Evolutionary conservation across 2,888 invertebrate species (phyloP).

Genomic region (Malacosoma neustria): DNA sequence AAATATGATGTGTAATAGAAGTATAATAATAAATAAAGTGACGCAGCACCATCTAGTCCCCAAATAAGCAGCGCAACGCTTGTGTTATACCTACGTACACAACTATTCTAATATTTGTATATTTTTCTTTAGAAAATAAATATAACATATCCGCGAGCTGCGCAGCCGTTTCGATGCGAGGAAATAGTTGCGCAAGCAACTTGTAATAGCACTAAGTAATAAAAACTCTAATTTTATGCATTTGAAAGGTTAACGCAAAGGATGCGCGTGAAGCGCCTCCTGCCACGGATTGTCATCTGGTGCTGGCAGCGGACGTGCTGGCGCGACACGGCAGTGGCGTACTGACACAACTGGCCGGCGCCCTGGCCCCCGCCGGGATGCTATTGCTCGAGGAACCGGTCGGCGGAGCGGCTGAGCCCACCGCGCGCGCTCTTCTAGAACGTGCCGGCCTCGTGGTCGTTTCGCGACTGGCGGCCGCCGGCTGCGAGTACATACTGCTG

Average conservation of each 20-base stretch:
- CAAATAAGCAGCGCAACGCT: too few relatives aligned
- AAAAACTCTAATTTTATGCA: too few relatives aligned
- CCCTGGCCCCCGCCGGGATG: constrained; percentile 81
- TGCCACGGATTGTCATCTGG: constrained; percentile 80
- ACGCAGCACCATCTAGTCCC: too few relatives aligned
- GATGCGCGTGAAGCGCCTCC: constrained; percentile 74
- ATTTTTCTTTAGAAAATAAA: too few relatives aligned
- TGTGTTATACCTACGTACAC: too few relatives aligned
- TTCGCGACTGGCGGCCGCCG: constrained; percentile 74
- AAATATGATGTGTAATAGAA: too few relatives aligned
- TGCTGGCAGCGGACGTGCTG: constrained; percentile 79
- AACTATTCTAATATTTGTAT: too few relatives aligned
- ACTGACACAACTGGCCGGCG: constrained; percentile 74
- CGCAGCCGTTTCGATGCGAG: too few relatives aligned
- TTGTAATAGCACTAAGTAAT: too few relatives aligned
- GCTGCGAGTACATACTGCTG: constrained; percentile 79
- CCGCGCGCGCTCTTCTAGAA: constrained; percentile 39
- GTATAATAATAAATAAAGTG: too few relatives aligned
- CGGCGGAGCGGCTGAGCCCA: constrained; percentile 51
- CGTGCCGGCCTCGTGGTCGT: constrained; percentile 41
- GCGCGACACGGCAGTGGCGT: constrained; percentile 66
- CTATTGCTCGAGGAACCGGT: constrained; percentile 82
- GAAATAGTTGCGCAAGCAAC: too few relatives aligned
- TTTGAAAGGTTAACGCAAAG: constrained; percentile 66
- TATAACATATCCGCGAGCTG: too few relatives aligned